Conservation (phyloP, 2,888 invertebrate species). For the Ceraclea dissimilis region DNA sequence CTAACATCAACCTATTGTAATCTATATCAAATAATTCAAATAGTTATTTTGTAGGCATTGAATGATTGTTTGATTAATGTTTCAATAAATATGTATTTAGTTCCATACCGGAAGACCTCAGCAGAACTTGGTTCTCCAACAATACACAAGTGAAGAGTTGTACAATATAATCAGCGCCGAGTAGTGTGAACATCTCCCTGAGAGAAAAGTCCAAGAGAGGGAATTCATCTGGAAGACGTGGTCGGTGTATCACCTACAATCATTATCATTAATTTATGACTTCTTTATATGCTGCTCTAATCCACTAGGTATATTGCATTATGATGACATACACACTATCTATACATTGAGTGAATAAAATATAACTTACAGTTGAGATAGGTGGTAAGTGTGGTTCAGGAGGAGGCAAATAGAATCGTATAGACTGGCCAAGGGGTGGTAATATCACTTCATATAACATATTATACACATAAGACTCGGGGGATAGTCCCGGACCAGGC, state of each 20-base stretch:
- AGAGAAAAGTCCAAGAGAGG: constrained; percentile 92
- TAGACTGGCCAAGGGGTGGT: constrained; percentile 82
- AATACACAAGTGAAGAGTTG: constrained; percentile 92
- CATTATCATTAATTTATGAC: constrained; percentile 23
- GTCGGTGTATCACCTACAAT: constrained; percentile 63
- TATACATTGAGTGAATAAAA: too few species aligned
- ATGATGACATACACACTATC: too few species aligned
- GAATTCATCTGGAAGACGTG: constrained; percentile 72
- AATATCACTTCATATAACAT: constrained; percentile 88
- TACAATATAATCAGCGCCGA: constrained; percentile 88
- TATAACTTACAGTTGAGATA: constrained; percentile 50
- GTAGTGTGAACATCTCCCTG: constrained; percentile 75
- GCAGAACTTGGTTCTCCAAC: constrained; percentile 92
- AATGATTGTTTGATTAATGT: too few species aligned
- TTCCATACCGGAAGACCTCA: constrained; percentile 76
- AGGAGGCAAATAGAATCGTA: constrained; percentile 67
- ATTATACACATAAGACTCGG: constrained; percentile 94
- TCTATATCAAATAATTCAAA: constrained; percentile 50
- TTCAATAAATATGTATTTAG: too few species aligned
- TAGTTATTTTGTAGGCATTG: too few species aligned
- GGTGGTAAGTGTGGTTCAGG: constrained; percentile 61
- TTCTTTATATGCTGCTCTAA: too few species aligned
- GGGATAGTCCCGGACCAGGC: constrained; percentile 67
- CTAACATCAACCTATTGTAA: constrained; percentile 91
- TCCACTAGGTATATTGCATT: too few species aligned